Evolutionary conservation across 1,140 invertebrate species (phyloP), one percentile per base, ranked within the genome.

Genomic region (Drosophila simulans): DNA sequence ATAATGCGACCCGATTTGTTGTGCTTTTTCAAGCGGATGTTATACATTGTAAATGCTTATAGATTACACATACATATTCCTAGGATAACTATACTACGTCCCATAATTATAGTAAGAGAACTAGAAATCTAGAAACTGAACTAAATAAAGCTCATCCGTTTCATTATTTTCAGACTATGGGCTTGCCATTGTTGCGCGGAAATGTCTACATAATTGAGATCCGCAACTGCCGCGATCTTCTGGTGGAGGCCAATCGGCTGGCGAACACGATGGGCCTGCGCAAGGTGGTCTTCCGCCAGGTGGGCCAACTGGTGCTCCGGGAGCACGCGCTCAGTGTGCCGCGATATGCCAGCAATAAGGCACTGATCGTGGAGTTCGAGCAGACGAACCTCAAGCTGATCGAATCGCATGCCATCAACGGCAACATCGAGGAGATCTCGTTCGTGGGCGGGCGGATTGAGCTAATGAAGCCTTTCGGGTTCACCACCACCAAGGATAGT

Each of bases 401-500:
- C 39, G 94, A 95, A 3, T 95, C 94, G 39, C 94, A 95, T 78
- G 93, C 95, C 1, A 95, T 97, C 63, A 94, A 94, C 69, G 96
- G 96, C 3, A 94, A 94, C 53, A 94, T 96, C 43, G 94, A 95
- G 68, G 93, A 94, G 59, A 95, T 97, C 55, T 91, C 93, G 34
- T 94, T 97, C 42, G 93, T 94, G 22, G 93, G 94, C 54, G 94
- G 94, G 7, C 91, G 92, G 45, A 94, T 97, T 46, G 93, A 94
- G 1, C 93, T 93, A 22, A 92, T 97, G 45, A 93, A 93, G 59
- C 94, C 96, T 0, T 97, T 95, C 83, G 95, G 96, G 0, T 96
- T 97, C 84, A 95, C 95, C 54, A 96, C 95, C 80, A 81, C 80
- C 59, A 92, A 89, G 68, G 79, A 92, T 48, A 85, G 81, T 75